Conservation (phyloP, 1,140 invertebrate species). For the Drosophila hydei region DNA sequence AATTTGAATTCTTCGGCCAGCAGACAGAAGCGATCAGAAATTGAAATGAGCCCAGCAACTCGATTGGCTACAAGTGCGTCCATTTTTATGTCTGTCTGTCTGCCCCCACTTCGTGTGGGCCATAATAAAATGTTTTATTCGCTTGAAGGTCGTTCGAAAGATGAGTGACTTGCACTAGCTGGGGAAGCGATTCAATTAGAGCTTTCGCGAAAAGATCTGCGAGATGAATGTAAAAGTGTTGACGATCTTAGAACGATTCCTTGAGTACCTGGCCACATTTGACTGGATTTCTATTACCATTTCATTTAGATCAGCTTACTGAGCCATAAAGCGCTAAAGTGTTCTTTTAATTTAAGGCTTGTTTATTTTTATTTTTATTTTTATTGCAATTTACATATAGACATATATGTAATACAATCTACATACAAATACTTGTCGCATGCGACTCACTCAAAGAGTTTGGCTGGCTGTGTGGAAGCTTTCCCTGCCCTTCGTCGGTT, state of each 20-base stretch:
- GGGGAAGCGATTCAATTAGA: no score
- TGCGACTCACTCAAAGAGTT: constrained; percentile 60
- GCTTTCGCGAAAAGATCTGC: neutral
- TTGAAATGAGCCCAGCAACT: constrained; percentile 10
- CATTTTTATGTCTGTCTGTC: constrained; percentile 58
- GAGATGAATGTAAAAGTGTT: neutral
- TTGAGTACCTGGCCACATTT: neutral
- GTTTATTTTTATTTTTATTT: constrained; percentile 76
- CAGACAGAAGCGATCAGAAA: constrained; percentile 9
- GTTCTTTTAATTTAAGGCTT: constrained; percentile 73
- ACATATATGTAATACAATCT: constrained; percentile 71
- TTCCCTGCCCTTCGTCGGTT: constrained; percentile 42
- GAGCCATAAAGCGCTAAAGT: constrained; percentile 65
- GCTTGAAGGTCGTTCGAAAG: constrained; percentile 56
- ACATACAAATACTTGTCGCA: constrained; percentile 64
- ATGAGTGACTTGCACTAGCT: constrained; percentile 7
- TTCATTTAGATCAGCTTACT: neutral
- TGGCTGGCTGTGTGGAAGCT: neutral
- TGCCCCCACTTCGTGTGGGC: constrained; percentile 21
- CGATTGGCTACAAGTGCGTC: constrained; percentile 57
- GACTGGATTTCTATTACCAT: constrained; percentile 10
- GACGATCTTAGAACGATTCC: neutral
- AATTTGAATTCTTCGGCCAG: constrained; percentile 13
- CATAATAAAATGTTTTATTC: constrained; percentile 62
- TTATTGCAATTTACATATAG: constrained; percentile 56